Conservation (phyloP, 2,888 invertebrate species). For the Spodoptera picta region DNA sequence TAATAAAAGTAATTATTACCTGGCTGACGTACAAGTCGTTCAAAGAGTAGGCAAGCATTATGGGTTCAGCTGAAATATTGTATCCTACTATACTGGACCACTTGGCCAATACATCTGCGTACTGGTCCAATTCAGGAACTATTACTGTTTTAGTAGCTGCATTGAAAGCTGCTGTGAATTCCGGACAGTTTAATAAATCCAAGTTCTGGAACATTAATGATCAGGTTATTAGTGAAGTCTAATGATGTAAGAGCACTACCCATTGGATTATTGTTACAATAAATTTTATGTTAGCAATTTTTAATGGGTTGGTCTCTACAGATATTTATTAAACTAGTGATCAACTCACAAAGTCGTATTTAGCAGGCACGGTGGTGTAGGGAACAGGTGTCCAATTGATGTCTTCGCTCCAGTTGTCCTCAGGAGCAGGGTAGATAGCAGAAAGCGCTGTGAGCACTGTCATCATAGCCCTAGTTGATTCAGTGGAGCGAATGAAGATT, state of each 20-base stretch:
- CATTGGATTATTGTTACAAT: too few relatives aligned
- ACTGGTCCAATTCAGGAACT: constrained; percentile 3
- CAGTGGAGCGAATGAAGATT: constrained; percentile 10
- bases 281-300: too few relatives aligned
- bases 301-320: too few relatives aligned
- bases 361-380: too few relatives aligned
- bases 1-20: constrained; percentile 51
- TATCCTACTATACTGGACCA: constrained; percentile 16
- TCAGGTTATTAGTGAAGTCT: too few relatives aligned
- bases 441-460: constrained; percentile 8
- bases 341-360: too few relatives aligned
- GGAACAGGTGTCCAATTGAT: background rate
- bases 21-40: constrained; percentile 60
- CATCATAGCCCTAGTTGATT: background rate
- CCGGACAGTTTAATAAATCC: background rate
- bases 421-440: constrained; percentile 3
- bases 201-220: constrained; percentile 1
- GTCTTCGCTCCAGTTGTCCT: background rate
- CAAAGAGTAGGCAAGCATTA: constrained; percentile 26
- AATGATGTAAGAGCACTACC: too few relatives aligned
- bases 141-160: too few relatives aligned
- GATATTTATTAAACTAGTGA: too few relatives aligned
- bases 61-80: constrained; percentile 39
- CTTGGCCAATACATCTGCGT: constrained; percentile 1
- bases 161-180: background rate